Conservation (phyloP, 1,140 invertebrate species). For the Eriocheir sinensis region DNA sequence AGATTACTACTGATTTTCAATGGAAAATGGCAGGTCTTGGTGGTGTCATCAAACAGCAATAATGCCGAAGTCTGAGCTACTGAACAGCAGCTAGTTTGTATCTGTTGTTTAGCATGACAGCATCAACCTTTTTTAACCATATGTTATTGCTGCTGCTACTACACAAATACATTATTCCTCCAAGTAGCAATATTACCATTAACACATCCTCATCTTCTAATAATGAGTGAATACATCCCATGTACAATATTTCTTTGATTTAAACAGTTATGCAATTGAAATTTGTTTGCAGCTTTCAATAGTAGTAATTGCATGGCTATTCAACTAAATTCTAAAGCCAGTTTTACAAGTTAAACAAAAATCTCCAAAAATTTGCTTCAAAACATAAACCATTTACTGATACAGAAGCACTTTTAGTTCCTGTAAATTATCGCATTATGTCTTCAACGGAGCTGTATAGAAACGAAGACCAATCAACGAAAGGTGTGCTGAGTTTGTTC, state of each 20-base stretch:
- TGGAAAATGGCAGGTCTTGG: slow-evolving; percentile 15
- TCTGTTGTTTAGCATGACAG: not conserved
- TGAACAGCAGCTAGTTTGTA: not conserved
- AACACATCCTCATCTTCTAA: not conserved
- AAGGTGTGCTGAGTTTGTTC: slow-evolving; percentile 25
- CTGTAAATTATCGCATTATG: slow-evolving; percentile 25
- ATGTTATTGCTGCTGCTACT: not conserved
- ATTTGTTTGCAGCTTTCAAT: not conserved
- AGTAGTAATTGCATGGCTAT: not conserved
- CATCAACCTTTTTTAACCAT: not conserved
- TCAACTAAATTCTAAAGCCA: not conserved
- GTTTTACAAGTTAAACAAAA: not conserved
- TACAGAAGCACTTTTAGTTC: not conserved
- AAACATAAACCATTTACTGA: not conserved
- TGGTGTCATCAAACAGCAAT: not conserved
- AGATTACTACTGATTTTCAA: not conserved
- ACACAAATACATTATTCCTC: not conserved
- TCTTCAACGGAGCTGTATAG: not conserved
- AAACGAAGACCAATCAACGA: slow-evolving; percentile 13
- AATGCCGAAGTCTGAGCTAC: not conserved
- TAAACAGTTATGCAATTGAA: not conserved
- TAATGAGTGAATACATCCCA: not conserved
- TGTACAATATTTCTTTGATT: not conserved
- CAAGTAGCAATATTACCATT: not conserved
- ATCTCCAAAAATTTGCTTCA: not conserved